These are phyloP conservation scores for Zaprionus inermis DNA, from an alignment of 1,140 invertebrate genomes.

Conservation along the genomic window DNA sequence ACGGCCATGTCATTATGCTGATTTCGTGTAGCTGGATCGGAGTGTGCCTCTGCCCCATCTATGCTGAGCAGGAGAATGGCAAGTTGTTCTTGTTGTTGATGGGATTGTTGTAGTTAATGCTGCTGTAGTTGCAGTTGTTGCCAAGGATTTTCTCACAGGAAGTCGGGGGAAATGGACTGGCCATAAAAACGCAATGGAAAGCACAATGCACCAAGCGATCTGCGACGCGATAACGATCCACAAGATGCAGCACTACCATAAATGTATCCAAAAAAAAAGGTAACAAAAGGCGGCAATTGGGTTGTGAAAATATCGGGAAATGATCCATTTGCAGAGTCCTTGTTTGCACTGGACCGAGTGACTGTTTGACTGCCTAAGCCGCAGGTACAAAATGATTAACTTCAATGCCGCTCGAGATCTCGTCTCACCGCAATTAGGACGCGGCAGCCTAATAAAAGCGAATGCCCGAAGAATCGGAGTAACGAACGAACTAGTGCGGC, in stretches of 20 bases:
- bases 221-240: slow-evolving; percentile 66
- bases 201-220: slow-evolving; percentile 60
- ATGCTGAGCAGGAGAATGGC: slow-evolving; percentile 12
- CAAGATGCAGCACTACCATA: too few species aligned
- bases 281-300: slow-evolving; percentile 69
- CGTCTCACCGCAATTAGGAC: slow-evolving; percentile 76
- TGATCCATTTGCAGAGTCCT: slow-evolving; percentile 60
- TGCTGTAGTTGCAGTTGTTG: slow-evolving; percentile 38
- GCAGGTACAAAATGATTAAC: slow-evolving; percentile 80
- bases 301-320: slow-evolving; percentile 64
- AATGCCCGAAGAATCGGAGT: slow-evolving; percentile 22
- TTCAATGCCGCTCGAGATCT: slow-evolving; percentile 56
- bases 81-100: slow-evolving; percentile 26
- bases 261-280: slow-evolving; percentile 54
- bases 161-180: slow-evolving; percentile 41
- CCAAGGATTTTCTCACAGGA: slow-evolving; percentile 74
- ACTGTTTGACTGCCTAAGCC: slow-evolving; percentile 78
- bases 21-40: slow-evolving; percentile 44
- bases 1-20: slow-evolving; percentile 70
- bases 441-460: slow-evolving; percentile 62
- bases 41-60: not conserved
- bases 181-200: slow-evolving; percentile 64
- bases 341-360: slow-evolving; percentile 51
- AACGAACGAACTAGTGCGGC: slow-evolving; percentile 72
- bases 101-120: slow-evolving; percentile 36